Base-by-base conservation (phyloP, 2,888 invertebrate genomes). In the Disparrhopalites patrizii region DNA sequence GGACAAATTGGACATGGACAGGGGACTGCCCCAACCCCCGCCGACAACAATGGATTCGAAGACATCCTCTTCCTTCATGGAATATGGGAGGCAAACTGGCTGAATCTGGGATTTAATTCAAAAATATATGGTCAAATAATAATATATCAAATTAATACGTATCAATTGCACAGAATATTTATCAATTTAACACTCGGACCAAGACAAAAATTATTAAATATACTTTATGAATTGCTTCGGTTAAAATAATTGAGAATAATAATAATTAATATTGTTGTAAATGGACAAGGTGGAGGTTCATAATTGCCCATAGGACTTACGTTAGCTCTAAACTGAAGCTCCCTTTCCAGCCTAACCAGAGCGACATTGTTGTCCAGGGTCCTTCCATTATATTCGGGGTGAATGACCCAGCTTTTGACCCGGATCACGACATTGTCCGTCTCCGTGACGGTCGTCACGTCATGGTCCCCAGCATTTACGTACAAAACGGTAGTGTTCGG, bases 91-190 rank as follows among this genome's bases (percentile, higher is more conserved):
- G 13, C 52, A 52, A 20, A 52, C 1, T n/a, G 52, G 52, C 27
- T 52, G 52, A 52, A 52, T 52, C 52, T 52, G n/a, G n/a, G n/a
- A 27, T 25, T 27, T 25, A n/a, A n/a, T 52, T 20, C 52, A 52
- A 1, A 52, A 25, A 52, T 25, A 52, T n/a, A 13, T 47, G 8
- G 8, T 7, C 8, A 47, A 47, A 7, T 13, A 47, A 7, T 47
- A 7, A 47, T 20, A 13, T 13, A 13, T 47, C 47, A 7, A 36
- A 36, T 10, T 36, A 36, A 13, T 10, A 36, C 36, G 13, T 36
- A 10, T 36, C 36, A 36, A 13, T 36, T 36, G 8, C 13, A 8
- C 8, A 36, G 13, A 36, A 36, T 36, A 36, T 36, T 8, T 47
- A n/a, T 47, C 47, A n/a, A 13, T 13, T 13, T 47, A 13, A n/a